Evolutionary conservation across 23 tunicate genomes (phyloP), one percentile per base, ranked within the genome.

Genomic region (Phallusia fumigata): DNA sequence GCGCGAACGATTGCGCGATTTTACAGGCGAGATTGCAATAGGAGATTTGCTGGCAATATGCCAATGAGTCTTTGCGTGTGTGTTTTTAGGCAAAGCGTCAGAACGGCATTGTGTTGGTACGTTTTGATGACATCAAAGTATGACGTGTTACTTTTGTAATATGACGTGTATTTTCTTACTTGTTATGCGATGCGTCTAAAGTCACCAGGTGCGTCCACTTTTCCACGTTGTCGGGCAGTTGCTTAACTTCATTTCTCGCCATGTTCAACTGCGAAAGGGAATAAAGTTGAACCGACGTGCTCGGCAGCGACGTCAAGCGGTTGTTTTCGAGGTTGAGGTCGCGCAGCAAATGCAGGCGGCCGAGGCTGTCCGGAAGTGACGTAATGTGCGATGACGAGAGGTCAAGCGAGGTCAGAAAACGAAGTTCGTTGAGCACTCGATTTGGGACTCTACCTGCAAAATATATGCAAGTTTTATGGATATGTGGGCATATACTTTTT

Each of bases 361-460:
- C 91, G 53, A 89, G 34, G 69, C 88, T 83, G 76, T 94, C 98
- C 31, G 98, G 98, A 74, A 94, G 81, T 33, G 79, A 64, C 28
- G 83, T 84, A 19, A 94, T 19, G 15, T 77, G 64, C 0, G 98
- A 82, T 19, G 86, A 81, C 12, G 98, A 94, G 12, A 94, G 88
- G 75, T 94, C 98, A 76, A 94, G 73, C 21, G 30, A 52, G n/a
- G 86, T 86, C 31, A 94, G 44, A 3, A 75, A 77, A 18, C 94
- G 90, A 22, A 94, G 86, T 33, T 94, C 98, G 64, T 89, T 83
- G 33, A 94, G 82, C 30, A 94, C 58, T 53, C 86, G 76, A 13
- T 65, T 69, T 11, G 98, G 85, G 31, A 94, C 36, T 40, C 84
- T 51, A 19, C 88, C 94, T 94, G 84, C 18, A 19, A 65, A 64